These are phyloP conservation scores for Oscheius sp. DNA, from an alignment of 2,888 invertebrate genomes.

Conservation along the genomic window DNA sequence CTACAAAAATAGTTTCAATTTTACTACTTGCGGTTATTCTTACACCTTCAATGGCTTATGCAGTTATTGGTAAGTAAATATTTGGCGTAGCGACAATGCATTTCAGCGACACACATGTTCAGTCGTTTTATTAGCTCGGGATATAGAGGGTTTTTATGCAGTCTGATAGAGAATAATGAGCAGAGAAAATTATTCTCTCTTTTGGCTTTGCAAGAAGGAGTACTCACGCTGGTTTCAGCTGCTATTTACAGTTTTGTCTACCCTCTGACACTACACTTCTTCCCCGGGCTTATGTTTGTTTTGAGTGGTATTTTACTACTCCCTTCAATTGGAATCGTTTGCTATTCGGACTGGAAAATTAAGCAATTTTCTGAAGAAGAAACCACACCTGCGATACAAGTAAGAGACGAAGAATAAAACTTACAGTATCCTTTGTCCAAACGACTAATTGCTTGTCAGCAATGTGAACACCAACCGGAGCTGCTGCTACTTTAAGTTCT, in stretches of 20 bases:
- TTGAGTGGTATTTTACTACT: conserved; percentile 54
- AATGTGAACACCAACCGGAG: conserved; percentile 55
- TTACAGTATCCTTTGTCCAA: conserved; percentile 64
- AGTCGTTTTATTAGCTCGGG: conserved; percentile 71
- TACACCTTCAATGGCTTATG: conserved; percentile 42
- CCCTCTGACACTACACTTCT: conserved; percentile 69
- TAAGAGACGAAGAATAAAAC: too few relatives aligned
- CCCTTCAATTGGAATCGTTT: conserved; percentile 56
- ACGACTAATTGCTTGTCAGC: conserved; percentile 59
- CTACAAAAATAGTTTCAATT: conserved; percentile 66
- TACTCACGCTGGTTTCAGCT: conserved; percentile 69
- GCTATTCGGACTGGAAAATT: too few relatives aligned
- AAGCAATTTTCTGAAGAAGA: too few relatives aligned
- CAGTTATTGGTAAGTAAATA: conserved; percentile 37
- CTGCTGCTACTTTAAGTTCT: conserved; percentile 38
- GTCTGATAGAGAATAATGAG: conserved; percentile 67
- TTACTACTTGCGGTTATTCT: conserved; percentile 67
- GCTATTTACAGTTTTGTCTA: conserved; percentile 71
- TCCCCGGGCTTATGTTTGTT: conserved; percentile 69
- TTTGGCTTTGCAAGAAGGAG: conserved; percentile 70
- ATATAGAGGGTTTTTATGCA: conserved; percentile 69
- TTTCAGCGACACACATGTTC: conserved; percentile 50
- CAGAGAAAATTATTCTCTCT: conserved; percentile 71
- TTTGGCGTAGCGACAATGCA: conserved; percentile 59
- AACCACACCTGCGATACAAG: too few relatives aligned